These are phyloP conservation scores for Chaetodon auriga DNA, from an alignment of 2,113 vertebrate genomes.

Conservation along the genomic window DNA sequence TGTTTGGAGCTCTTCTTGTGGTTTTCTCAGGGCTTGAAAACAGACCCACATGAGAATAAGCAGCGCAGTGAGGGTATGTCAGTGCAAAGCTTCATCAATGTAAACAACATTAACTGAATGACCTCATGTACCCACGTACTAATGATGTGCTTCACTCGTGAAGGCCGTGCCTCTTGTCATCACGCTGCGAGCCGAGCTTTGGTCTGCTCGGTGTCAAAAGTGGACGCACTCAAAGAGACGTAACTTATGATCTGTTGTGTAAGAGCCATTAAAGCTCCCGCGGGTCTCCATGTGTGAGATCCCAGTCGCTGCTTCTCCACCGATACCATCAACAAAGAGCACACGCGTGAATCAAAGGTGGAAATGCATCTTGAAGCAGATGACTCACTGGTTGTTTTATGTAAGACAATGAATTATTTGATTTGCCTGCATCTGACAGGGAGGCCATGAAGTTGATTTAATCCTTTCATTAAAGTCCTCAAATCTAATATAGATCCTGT, in stretches of 20 bases:
- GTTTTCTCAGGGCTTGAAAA: not conserved
- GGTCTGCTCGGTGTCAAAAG: not conserved
- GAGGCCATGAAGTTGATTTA: conserved; percentile 36
- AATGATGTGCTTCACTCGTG: not conserved
- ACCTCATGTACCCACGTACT: conserved; percentile 9
- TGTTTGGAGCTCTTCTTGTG: not conserved
- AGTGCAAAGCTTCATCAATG: not conserved
- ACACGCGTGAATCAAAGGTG: not conserved
- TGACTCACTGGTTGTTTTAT: conserved; percentile 10
- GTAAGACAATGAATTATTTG: conserved; percentile 12
- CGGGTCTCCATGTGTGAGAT: not conserved
- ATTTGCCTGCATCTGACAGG: conserved; percentile 11
- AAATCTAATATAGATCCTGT: conserved; percentile 40
- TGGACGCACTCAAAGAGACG: not conserved
- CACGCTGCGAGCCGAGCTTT: not conserved
- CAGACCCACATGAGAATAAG: not conserved
- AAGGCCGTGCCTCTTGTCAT: not conserved
- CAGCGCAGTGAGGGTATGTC: not conserved
- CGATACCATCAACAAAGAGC: too few species aligned
- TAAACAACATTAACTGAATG: conserved; percentile 35
- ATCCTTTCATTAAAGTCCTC: conserved; percentile 54
- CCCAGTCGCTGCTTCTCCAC: not conserved
- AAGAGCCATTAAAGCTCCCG: not conserved
- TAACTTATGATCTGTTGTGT: not conserved
- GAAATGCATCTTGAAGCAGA: not conserved